Percentiles rank a stretch among this genome's conserved stretches.
These are phyloP conservation scores for Cyprinus carpio DNA, from an alignment of 2,113 vertebrate species.

Conservation along the genomic window DNA sequence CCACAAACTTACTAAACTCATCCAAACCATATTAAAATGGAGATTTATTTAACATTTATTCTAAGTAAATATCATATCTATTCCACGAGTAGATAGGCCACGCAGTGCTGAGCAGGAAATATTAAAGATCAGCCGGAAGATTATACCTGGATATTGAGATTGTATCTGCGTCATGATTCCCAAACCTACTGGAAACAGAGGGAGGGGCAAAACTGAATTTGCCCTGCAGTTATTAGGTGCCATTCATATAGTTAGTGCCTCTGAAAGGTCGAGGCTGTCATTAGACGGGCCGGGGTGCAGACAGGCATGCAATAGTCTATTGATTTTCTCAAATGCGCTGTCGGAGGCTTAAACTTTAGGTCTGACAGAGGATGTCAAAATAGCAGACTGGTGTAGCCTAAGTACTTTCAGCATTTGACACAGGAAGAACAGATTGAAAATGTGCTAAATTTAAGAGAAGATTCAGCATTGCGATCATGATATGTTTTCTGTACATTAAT, in stretches of 20 bases:
- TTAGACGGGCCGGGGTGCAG: slow-evolving; percentile 46
- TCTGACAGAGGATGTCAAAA: slow-evolving; percentile 57
- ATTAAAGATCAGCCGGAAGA: slow-evolving; percentile 35
- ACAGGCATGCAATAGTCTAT: slow-evolving; percentile 55
- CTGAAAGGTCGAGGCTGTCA: slow-evolving; percentile 61
- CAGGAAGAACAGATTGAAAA: not conserved
- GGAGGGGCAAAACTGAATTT: slow-evolving; percentile 33
- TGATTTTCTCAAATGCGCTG: slow-evolving; percentile 52
- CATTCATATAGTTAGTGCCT: slow-evolving; percentile 52
- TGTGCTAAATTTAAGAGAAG: not conserved
- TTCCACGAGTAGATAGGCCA: not conserved
- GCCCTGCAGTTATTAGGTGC: slow-evolving; percentile 53
- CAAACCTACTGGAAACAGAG: not conserved
- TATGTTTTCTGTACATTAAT: not conserved
- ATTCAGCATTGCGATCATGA: not conserved
- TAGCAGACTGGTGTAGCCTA: slow-evolving; percentile 33
- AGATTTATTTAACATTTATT: slow-evolving; percentile 38
- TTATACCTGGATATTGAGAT: not conserved
- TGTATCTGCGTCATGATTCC: slow-evolving; percentile 10
- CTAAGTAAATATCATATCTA: slow-evolving; percentile 16
- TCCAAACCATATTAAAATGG: not conserved
- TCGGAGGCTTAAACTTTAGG: slow-evolving; percentile 50
- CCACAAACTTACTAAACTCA: not conserved
- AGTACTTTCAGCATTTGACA: not conserved
- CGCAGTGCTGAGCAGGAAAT: slow-evolving; percentile 27